Evolutionary conservation across 2,113 vertebrate genomes (phyloP), one percentile per base, ranked within the genome.

Genomic region (Hypocryptadius cinnamomeus): DNA sequence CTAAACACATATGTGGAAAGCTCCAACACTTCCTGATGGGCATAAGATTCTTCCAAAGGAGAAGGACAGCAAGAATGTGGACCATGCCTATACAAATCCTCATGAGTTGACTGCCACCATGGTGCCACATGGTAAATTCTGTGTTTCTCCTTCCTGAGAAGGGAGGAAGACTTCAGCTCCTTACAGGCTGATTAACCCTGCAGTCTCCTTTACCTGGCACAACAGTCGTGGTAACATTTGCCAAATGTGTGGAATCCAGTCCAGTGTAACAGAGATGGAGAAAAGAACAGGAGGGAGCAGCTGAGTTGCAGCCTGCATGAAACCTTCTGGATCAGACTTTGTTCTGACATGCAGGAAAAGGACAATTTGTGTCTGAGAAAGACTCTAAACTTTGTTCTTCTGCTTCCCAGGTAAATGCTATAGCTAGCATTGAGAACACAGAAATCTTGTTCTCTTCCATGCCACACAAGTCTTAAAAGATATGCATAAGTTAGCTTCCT

Each of bases 1-100:
- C 60, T 53, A 23, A 1, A 5, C 3, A 8, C 1, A 0, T 31
- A 17, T 20, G 15, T 35, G 22, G 21, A 72, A 72, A 60, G 17
- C 4, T 61, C 17, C 35, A 68, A 23, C 8, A 7, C 19, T 77
- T 92, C 44, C 25, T 61, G 8, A 5, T 60, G 28, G 50, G 7
- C 30, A 9, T 56, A 82, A 71, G 13, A 39, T 17, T 37, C 3
- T 59, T 24, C 21, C 39, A 61, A 70, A 86, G 48, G 13, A 57
- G 45, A 72, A 56, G 10, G 12, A 20, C 21, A 40, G 13, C 3
- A 50, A 24, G 22, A 72, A 30, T 2, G 0, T 9, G 37, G 53
- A 69, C 31, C 3, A 6, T 31, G 15, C 9, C 25, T 19, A 15
- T 37, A 61, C 30, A 59, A 76, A 82, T 40, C 24, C 7, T 71